These are phyloP conservation scores for Crocidura indochinensis DNA, from an alignment of 2,797 vertebrate species.

Conservation along the genomic window DNA sequence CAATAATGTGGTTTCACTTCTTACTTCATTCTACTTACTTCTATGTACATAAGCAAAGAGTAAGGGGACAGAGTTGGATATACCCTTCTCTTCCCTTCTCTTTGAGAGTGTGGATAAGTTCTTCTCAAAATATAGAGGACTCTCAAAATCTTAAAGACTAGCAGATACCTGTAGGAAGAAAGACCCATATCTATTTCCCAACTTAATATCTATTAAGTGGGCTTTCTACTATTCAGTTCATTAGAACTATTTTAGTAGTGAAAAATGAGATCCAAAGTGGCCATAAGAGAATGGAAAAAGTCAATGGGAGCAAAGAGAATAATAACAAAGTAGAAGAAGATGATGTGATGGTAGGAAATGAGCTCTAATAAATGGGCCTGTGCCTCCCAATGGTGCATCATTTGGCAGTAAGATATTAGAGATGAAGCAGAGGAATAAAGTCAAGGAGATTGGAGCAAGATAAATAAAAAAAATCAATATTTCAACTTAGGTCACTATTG, in stretches of 20 bases:
- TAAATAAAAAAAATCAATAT: background rate
- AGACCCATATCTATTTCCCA: background rate
- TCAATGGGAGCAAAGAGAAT: background rate
- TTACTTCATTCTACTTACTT: background rate
- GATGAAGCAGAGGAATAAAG: background rate
- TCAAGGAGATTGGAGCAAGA: background rate
- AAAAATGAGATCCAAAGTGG: slow-evolving; percentile 26
- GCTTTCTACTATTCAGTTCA: background rate
- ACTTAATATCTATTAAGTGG: background rate
- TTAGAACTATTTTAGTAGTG: background rate
- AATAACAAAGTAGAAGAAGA: background rate
- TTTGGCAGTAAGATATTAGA: background rate
- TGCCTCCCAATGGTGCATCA: too few relatives aligned
- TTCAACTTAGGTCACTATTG: background rate
- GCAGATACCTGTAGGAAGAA: background rate
- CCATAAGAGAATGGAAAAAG: background rate
- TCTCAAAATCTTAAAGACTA: background rate
- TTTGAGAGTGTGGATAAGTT: background rate
- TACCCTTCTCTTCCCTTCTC: background rate
- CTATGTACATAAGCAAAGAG: background rate
- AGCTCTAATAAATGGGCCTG: background rate
- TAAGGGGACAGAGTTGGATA: background rate
- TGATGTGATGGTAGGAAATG: background rate
- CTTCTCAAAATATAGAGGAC: background rate
- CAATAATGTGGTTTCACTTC: background rate